Base-by-base conservation (phyloP, 2,113 vertebrate genomes). In the Nipponia nippon region DNA sequence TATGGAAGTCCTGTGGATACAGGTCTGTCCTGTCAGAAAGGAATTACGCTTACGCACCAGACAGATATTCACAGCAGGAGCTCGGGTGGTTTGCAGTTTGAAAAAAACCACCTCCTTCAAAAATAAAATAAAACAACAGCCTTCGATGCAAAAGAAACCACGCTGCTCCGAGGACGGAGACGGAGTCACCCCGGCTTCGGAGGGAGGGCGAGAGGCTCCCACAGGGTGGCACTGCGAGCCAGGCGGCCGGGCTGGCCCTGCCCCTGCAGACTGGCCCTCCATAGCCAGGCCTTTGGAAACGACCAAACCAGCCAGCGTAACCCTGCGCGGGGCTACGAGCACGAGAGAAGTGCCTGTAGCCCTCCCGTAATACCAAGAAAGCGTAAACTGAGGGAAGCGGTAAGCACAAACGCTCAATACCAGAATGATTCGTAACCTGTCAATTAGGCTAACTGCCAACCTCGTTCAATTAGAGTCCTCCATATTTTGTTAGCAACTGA, bases 161-260 rank as follows among this genome's bases (percentile, higher is more conserved):
- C 0, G 17, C 53, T n/a, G 77, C 90, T 52, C 26, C 16, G 3
- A 56, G 63, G 5, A 3, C 11, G 8, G 47, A 20, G 36, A 12
- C 15, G 40, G 40, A 63, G 50, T 5, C 3, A 14, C 3, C 59
- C 81, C 0, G 81, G 80, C 20, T 77, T 65, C 47, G 89, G 19
- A 32, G 67, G 82, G 82, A 52, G 85, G 77, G 88, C 56, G 53
- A 56, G 90, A 50, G 38, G 73, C 46, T 52, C 96, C 96, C 97
- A 97, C 96, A 95, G 81, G 98, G 91, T 97, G 97, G 97, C 97
- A 97, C 95, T 96, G 78, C 66, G 88, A 91, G 21, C 93, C 83
- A 94, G 89, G 85, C 87, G 61, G 90, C 53, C 44, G 49, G 72
- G 52, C 40, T 16, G 29, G 2, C 66, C 70, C 89, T 22, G 84